These are phyloP conservation scores for Enteromius mattozi DNA, from an alignment of 2,797 vertebrate species.

Conservation along the genomic window DNA sequence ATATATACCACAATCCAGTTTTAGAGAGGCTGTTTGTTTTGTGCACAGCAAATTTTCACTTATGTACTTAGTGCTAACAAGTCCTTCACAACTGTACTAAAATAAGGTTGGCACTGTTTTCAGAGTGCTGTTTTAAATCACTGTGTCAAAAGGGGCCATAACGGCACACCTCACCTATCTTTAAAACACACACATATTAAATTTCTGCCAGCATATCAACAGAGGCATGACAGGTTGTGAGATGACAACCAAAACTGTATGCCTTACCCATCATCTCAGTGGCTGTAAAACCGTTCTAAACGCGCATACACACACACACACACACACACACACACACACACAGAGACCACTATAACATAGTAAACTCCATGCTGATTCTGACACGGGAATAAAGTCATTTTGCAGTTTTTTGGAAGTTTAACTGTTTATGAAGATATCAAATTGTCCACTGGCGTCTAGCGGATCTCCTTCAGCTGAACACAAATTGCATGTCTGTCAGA, in stretches of 20 bases:
- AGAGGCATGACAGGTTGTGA: slow-evolving; percentile 4
- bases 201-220: neutral
- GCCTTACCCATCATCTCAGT: slow-evolving; percentile 2
- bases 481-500: slow-evolving; percentile 50
- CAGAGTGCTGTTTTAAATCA: neutral
- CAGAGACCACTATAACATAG: neutral
- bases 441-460: slow-evolving; percentile 17
- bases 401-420: neutral
- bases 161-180: neutral
- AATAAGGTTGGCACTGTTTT: neutral
- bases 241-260: slow-evolving; percentile 8
- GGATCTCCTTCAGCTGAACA: slow-evolving; percentile 5
- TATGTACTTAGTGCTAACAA: neutral
- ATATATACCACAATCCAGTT: neutral
- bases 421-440: slow-evolving; percentile 45
- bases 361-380: slow-evolving; percentile 3
- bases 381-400: neutral
- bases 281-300: neutral
- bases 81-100: too few relatives aligned
- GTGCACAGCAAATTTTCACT: neutral
- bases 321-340: neutral
- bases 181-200: neutral
- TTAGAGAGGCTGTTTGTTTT: neutral
- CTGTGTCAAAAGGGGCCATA: slow-evolving; percentile 16
- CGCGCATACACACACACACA: neutral